Base-by-base conservation (phyloP, 2,113 vertebrate genomes). In the Fukomys damarensis region DNA sequence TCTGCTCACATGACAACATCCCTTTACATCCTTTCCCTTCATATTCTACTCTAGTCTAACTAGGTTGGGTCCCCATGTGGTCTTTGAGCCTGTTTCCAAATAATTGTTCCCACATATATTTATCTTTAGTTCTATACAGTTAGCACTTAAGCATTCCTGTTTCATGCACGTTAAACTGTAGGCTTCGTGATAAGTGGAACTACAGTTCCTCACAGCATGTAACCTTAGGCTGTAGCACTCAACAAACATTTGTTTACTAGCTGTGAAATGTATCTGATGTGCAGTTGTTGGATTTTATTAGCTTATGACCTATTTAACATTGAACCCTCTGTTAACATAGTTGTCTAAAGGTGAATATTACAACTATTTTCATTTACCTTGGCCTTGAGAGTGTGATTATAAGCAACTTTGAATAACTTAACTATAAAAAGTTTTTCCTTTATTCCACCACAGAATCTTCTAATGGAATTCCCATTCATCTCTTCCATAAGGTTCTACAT, bases 71-170 rank as follows among this genome's bases (percentile, higher is more conserved):
- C 35, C 61, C 63, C 74, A 32, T 92, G 14, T 90, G 61, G 32
- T 76, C 19, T n/a, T 3, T 70, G 79, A 85, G 58, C 35, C 76
- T 94, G 56, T 96, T 87, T 92, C 68, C 66, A 87, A 94, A 38
- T 96, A 97, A 93, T 76, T 87, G 87, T 87, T 96, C 56, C 81
- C 81, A 68, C 32, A 35, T 93, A 66, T 68, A 43, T 80, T 89
- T 96, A 56, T 92, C n/a, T 95, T 94, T 96, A 88, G 61, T 93
- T 56, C 76, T 86, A 77, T 63, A 74, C 56, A 90, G 59, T 97
- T 91, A 88, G 70, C 89, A 90, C 89, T 87, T 90, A 89, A 96
- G 96, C 74, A 95, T 89, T 89, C 49, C 66, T 56, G 28, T 84
- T 93, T 89, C 32, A 83, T 68, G 63, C 46, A 26, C n/a, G 30